phyloP scores from a whole-genome alignment of 2,113 vertebrate genomes.

The Sylvilagus bachmani region DNA sequence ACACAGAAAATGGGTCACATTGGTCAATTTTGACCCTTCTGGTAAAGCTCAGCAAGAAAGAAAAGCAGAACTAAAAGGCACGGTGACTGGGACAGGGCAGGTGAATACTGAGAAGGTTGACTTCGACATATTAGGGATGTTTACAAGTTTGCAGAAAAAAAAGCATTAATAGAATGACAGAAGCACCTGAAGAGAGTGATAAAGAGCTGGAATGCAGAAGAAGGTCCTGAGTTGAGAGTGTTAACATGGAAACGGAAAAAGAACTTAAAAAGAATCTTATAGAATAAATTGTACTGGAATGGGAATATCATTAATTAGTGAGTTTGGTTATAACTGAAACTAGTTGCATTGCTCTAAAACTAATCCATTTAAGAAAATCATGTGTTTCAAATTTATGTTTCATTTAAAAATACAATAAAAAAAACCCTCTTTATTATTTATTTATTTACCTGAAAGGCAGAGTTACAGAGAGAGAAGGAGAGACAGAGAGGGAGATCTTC shows the following conservation, averaged over 20 bases:
- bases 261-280: constrained; percentile 27
- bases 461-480: too few species aligned
- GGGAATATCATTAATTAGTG: constrained; percentile 7
- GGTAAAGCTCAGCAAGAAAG: neutral
- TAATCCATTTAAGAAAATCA: constrained; percentile 9
- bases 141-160: neutral
- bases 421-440: neutral
- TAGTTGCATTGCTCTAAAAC: constrained; percentile 56
- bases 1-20: neutral
- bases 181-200: neutral
- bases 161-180: constrained; percentile 15
- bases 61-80: neutral
- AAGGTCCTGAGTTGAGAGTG: neutral
- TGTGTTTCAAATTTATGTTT: constrained; percentile 11
- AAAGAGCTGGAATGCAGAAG: neutral
- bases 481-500: too few species aligned
- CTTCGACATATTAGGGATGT: neutral
- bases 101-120: neutral
- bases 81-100: neutral
- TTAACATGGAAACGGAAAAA: neutral
- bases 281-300: neutral
- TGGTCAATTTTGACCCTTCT: neutral
- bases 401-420: constrained; percentile 53
- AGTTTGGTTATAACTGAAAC: neutral
- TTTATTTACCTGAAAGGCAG: too few species aligned